phyloP scores from a whole-genome alignment of 2,113 vertebrate genomes.

The Callocephalon fimbriatum region DNA sequence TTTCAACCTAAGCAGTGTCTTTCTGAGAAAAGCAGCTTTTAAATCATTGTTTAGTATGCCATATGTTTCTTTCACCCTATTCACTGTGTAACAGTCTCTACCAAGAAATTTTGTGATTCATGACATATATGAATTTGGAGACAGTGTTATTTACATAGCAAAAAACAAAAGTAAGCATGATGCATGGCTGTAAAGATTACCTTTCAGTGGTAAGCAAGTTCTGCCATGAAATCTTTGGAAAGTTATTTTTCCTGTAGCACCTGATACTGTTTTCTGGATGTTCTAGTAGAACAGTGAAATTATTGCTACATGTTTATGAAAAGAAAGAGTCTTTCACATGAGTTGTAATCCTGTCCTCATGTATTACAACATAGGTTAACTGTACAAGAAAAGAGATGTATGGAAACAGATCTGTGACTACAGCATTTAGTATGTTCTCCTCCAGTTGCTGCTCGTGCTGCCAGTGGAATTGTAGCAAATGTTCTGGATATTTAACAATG shows the following conservation, averaged over 20 bases:
- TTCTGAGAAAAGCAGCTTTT: not conserved
- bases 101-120: not conserved
- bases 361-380: not conserved
- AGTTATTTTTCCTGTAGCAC: not conserved
- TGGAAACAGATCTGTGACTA: not conserved
- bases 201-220: not conserved
- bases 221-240: not conserved
- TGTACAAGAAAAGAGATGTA: not conserved
- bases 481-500: not conserved
- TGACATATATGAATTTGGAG: not conserved
- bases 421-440: not conserved
- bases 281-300: not conserved
- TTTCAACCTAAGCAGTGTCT: not conserved
- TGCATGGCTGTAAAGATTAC: not conserved
- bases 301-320: not conserved
- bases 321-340: not conserved
- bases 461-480: not conserved
- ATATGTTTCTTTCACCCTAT: not conserved
- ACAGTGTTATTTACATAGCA: not conserved
- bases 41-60: not conserved
- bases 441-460: not conserved
- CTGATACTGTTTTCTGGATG: not conserved
- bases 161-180: not conserved
- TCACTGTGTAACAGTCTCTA: not conserved
- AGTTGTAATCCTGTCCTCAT: not conserved